These are phyloP conservation scores for Corythornis vintsioides DNA, from an alignment of 2,113 vertebrate genomes.

Conservation along the genomic window DNA sequence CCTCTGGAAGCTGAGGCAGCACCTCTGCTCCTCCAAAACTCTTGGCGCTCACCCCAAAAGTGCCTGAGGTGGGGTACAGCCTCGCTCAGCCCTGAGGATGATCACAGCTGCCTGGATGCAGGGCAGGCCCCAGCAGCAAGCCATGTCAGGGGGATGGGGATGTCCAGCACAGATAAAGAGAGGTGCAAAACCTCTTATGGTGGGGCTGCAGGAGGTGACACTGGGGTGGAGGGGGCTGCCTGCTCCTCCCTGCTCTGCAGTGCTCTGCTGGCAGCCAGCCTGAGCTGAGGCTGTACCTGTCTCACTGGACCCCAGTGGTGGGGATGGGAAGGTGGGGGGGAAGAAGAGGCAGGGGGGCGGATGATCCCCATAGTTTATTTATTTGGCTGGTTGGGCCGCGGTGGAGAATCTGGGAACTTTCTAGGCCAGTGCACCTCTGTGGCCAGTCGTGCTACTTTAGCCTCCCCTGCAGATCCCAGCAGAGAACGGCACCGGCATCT, in stretches of 20 bases:
- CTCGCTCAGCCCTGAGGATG: rapidly evolving
- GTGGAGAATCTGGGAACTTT: constrained; percentile 22
- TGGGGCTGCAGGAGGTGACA: rapidly evolving
- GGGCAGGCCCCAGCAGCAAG: rapidly evolving
- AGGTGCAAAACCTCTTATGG: not conserved
- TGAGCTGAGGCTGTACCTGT: not conserved
- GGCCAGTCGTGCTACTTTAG: constrained; percentile 47
- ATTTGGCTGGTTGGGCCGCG: not conserved
- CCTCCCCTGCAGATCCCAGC: constrained; percentile 69
- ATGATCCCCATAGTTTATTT: not conserved
- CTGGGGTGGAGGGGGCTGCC: rapidly evolving
- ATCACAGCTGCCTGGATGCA: rapidly evolving
- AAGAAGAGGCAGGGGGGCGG: not conserved
- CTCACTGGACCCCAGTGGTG: not conserved
- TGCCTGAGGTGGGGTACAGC: not conserved
- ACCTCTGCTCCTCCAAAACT: not conserved
- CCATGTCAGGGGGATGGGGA: rapidly evolving
- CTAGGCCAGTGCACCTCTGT: constrained; percentile 5
- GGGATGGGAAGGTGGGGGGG: no score
- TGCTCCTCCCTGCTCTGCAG: not conserved
- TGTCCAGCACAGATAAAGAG: not conserved
- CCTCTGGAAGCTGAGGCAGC: not conserved
- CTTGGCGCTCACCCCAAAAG: not conserved
- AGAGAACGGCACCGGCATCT: constrained; percentile 34
- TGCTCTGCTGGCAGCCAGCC: not conserved